These are phyloP conservation scores for Morus bassanus DNA, from an alignment of 2,797 vertebrate species.

Conservation along the genomic window DNA sequence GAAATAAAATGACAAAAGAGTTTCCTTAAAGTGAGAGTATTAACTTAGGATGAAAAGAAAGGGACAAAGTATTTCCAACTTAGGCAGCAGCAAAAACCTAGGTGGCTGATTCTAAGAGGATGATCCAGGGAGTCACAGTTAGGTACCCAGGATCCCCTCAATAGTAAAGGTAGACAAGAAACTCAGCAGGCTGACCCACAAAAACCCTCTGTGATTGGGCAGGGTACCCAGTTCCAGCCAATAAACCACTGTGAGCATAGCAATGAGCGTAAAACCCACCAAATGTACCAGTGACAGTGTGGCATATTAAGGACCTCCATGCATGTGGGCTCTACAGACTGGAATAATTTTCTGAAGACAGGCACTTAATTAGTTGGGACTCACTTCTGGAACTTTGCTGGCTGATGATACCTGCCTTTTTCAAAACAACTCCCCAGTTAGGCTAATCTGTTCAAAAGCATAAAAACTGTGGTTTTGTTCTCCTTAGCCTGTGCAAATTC, in stretches of 20 bases:
- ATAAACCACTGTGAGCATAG: background rate
- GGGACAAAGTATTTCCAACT: background rate
- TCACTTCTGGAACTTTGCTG: background rate
- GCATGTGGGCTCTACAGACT: background rate
- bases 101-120: background rate
- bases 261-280: background rate
- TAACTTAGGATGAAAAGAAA: background rate
- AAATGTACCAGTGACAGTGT: background rate
- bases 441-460: background rate
- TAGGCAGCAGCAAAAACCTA: background rate
- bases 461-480: background rate
- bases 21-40: background rate
- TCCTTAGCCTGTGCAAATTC: background rate
- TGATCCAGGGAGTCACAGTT: background rate
- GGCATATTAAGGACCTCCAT: background rate
- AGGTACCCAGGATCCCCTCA: background rate
- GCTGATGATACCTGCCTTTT: background rate
- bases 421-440: background rate
- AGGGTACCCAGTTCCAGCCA: background rate
- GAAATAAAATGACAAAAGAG: background rate
- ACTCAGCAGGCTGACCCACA: background rate
- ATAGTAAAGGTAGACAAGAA: background rate
- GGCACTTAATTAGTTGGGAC: background rate
- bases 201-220: background rate
- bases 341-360: background rate